Percentiles rank a stretch among this genome's conserved stretches.
Evolutionary conservation across 2,113 vertebrate genomes (phyloP).

Genomic region (human): GRCh38 chr1:45793501-45794000

Average conservation of each 20-base stretch:
- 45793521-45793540: too few relatives aligned
- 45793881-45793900: background rate
- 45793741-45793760: too few relatives aligned
- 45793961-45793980: background rate
- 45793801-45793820: background rate
- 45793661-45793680: background rate
- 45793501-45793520: too few relatives aligned
- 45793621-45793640: too few relatives aligned
- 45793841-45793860: background rate
- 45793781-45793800: too few relatives aligned
- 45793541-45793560: too few relatives aligned
- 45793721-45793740: background rate
- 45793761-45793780: too few relatives aligned
- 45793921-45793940: constrained; percentile 1
- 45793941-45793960: background rate
- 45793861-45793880: background rate
- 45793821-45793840: background rate
- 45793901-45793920: background rate
- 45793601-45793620: too few relatives aligned
- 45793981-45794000: background rate
- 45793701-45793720: background rate
- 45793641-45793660: too few relatives aligned
- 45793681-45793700: background rate
- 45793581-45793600: too few relatives aligned
- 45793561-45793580: too few relatives aligned